Evolutionary conservation across 2,113 vertebrate species (phyloP).

Genomic region (Sardina pilchardus): DNA sequence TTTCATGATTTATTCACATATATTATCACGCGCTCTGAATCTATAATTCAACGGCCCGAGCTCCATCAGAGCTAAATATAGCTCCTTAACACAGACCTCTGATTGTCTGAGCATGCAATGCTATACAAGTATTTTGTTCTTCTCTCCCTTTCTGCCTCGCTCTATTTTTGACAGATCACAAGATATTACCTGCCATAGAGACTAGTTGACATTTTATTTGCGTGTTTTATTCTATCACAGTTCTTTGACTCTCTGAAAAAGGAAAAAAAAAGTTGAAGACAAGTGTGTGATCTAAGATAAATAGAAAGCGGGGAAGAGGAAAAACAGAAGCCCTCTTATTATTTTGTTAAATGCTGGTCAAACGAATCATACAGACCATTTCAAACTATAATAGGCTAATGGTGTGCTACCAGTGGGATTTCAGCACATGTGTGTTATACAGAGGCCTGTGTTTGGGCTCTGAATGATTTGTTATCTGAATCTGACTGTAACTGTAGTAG

Average conservation of each 20-base stretch:
- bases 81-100: conserved; percentile 63
- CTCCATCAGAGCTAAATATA: conserved; percentile 69
- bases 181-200: conserved; percentile 52
- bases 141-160: conserved; percentile 33
- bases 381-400: background rate
- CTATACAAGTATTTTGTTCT: conserved; percentile 54
- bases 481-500: background rate
- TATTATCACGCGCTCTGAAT: conserved; percentile 68
- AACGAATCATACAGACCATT: background rate
- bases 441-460: background rate
- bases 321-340: background rate
- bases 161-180: conserved; percentile 60
- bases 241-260: background rate
- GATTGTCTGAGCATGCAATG: conserved; percentile 62
- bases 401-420: background rate
- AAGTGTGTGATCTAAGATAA: conserved; percentile 1
- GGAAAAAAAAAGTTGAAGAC: background rate
- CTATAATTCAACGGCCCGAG: conserved; percentile 68
- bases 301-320: background rate
- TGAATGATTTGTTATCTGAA: background rate
- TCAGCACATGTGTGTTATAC: background rate
- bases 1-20: conserved; percentile 73
- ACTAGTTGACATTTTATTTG: conserved; percentile 56
- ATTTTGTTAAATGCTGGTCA: conserved; percentile 17
- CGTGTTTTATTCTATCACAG: conserved; percentile 24